Conservation (phyloP, 2,888 invertebrate species). For the Leucophenga montana region DNA sequence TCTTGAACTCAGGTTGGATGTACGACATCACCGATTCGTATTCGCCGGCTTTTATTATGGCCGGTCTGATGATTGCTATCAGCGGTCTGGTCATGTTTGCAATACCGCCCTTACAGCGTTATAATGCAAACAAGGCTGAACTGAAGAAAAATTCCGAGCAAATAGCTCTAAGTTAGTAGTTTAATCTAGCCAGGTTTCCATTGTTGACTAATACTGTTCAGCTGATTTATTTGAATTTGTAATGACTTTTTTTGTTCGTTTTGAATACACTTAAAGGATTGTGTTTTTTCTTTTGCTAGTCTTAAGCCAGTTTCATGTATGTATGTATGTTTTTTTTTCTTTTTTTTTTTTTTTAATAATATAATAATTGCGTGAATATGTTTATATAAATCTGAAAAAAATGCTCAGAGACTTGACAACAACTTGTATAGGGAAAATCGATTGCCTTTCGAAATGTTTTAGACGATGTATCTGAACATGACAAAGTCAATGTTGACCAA, state of each 20-base stretch:
- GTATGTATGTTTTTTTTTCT: no score
- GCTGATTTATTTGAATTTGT: not conserved
- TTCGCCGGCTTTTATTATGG: conserved; percentile 89
- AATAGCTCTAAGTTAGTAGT: conserved; percentile 63
- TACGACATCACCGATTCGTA: conserved; percentile 86
- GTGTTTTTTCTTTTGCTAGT: not conserved
- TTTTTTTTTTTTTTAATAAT: not conserved
- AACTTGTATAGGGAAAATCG: conserved; percentile 6
- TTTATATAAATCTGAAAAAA: not conserved
- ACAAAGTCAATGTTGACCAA: no score
- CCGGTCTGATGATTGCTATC: conserved; percentile 87
- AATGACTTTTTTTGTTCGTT: no score
- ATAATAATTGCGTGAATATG: not conserved
- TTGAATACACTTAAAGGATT: not conserved
- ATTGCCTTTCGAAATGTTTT: not conserved
- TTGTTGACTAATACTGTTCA: not conserved
- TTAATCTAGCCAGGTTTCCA: not conserved
- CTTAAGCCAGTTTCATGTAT: not conserved
- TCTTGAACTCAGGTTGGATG: conserved; percentile 88
- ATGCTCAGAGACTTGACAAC: not conserved
- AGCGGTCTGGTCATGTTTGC: conserved; percentile 92
- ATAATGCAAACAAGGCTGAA: conserved; percentile 55
- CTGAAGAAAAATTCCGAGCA: conserved; percentile 55
- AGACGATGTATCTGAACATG: no score
- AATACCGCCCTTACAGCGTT: conserved; percentile 82